Evolutionary conservation across 2,888 invertebrate genomes (phyloP).

Genomic region (Idaea biselata): DNA sequence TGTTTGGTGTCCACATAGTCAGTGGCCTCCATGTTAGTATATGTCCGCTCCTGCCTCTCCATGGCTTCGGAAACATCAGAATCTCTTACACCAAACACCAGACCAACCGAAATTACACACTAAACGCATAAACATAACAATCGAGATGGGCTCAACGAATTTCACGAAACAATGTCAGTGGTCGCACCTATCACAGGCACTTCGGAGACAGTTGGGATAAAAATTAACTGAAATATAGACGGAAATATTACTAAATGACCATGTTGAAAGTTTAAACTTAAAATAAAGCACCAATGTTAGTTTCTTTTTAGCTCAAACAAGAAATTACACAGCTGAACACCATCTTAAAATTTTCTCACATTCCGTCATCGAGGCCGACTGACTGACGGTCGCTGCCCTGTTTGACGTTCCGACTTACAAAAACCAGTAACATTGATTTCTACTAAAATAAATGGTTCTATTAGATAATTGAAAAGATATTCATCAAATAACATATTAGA

Average conservation of each 20-base stretch:
- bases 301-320: slow-evolving; percentile 43
- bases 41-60: slow-evolving; percentile 75
- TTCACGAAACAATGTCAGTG: slow-evolving; percentile 78
- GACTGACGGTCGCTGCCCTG: slow-evolving; percentile 76
- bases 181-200: slow-evolving; percentile 64
- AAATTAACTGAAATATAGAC: slow-evolving; percentile 26
- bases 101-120: slow-evolving; percentile 57
- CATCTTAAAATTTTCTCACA: slow-evolving; percentile 78
- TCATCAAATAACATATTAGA: too few species aligned
- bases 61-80: slow-evolving; percentile 77
- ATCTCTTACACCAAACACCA: slow-evolving; percentile 65
- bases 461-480: too few species aligned
- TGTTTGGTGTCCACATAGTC: slow-evolving; percentile 84
- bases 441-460: background rate
- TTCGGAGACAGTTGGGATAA: slow-evolving; percentile 42
- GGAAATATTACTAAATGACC: slow-evolving; percentile 43
- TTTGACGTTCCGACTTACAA: slow-evolving; percentile 47
- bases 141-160: slow-evolving; percentile 67
- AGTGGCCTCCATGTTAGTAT: slow-evolving; percentile 82
- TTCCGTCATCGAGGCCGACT: slow-evolving; percentile 77
- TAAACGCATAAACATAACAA: slow-evolving; percentile 73
- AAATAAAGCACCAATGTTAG: slow-evolving; percentile 47
- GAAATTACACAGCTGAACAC: slow-evolving; percentile 73
- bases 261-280: slow-evolving; percentile 42
- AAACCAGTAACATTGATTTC: slow-evolving; percentile 10